Base-by-base conservation (phyloP, 2,797 vertebrate genomes). In the Meda fulgida region DNA sequence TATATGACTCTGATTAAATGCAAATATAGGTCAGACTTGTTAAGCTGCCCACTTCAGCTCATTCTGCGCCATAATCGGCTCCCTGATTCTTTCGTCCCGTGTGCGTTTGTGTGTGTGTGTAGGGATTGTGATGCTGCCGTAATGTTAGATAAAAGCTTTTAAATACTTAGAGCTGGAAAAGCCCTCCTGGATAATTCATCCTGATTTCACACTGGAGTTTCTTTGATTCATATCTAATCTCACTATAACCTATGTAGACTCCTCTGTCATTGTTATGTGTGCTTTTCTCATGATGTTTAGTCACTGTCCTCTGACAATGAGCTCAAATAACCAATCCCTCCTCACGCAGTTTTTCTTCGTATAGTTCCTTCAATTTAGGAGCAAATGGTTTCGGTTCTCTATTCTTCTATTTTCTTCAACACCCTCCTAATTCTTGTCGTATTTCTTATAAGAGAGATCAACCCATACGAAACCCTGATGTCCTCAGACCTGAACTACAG, bases 1-100 rank as follows among this genome's bases (percentile, higher is more conserved):
- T 75, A 81, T 26, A 88, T 60, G 87, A 92, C 80, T 92, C 86
- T 89, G 92, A 93, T 95, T 93, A 92, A 91, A 90, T 18, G 36
- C 58, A 86, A 93, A 94, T 93, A 90, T 95, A 92, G 93, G 94
- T 94, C 93, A 94, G 83, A 81, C 84, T 83, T 19, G 81, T 88
- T 90, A 91, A 93, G 81, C 83, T 78, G 78, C 63, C 85, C 69
- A 84, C 65, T 90, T 92, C 91, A 92, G 90, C 90, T 92, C 90
- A 89, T 88, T 92, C 83, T 55, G 85, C 73, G 84, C 43, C 87
- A 46, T 92, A 92, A 91, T 92, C 91, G 43, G 40, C 81, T 91
- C 85, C 31, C 66, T 16, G 13, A 18, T 43, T 66, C 21, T 23
- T 36, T 36, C 11, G 11, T 19, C 31, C 48, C 11, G 3, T 23